Percentiles rank a stretch among this genome's conserved stretches.
Conservation (phyloP, 2,797 vertebrate species). For the Schizopygopsis pylzovi region DNA sequence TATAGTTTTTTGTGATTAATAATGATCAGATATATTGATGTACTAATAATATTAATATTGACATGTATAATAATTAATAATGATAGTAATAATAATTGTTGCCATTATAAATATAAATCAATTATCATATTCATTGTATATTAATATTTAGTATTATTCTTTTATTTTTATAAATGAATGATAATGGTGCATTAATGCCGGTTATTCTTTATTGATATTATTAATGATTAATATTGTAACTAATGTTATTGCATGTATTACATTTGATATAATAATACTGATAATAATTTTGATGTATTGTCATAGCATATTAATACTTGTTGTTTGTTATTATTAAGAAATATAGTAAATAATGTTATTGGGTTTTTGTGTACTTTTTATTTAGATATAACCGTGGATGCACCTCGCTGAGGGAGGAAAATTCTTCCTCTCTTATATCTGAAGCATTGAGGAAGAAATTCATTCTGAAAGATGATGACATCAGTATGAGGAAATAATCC, state of each 20-base stretch:
- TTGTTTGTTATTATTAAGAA: background rate
- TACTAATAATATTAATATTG: background rate
- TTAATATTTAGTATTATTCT: background rate
- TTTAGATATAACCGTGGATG: slow-evolving; percentile 86
- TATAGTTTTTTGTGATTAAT: background rate
- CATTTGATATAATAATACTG: background rate
- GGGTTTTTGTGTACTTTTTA: background rate
- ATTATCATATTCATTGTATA: background rate
- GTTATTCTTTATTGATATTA: background rate
- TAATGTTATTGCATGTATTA: background rate
- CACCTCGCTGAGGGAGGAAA: slow-evolving; percentile 88
- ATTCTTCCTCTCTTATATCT: slow-evolving; percentile 92
- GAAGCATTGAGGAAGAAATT: slow-evolving; percentile 95
- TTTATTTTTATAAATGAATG: background rate
- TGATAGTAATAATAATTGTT: background rate
- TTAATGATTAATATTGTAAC: background rate
- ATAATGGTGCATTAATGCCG: background rate
- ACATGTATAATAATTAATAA: background rate
- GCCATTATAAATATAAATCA: background rate
- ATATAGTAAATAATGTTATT: background rate
- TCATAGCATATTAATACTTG: background rate
- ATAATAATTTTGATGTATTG: background rate
- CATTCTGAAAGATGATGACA: slow-evolving; percentile 90
- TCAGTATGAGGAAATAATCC: slow-evolving; percentile 73
- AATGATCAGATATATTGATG: background rate